Percentiles rank a stretch among this genome's conserved stretches.
Evolutionary conservation across 2,797 vertebrate species (phyloP).

Genomic region (Buceros bicornis): DNA sequence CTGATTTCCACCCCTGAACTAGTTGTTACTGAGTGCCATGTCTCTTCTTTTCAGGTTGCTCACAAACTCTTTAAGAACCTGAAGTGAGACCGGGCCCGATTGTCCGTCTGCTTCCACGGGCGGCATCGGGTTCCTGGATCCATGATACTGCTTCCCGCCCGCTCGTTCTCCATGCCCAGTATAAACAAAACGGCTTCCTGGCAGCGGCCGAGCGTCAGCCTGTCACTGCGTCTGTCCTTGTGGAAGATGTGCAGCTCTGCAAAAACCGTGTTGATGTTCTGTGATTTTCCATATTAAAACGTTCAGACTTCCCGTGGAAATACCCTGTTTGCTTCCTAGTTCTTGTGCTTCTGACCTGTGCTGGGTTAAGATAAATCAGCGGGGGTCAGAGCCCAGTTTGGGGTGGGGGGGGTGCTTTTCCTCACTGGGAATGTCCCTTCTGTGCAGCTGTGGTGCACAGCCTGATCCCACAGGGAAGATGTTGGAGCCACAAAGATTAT

Average conservation of each 20-base stretch:
- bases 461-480: rapidly evolving
- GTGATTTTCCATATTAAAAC: slow-evolving; percentile 66
- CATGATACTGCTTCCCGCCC: background rate
- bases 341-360: background rate
- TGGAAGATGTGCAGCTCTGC: background rate
- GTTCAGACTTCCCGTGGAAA: slow-evolving; percentile 4
- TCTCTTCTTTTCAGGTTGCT: slow-evolving; percentile 75
- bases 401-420: background rate
- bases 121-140: background rate
- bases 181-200: background rate
- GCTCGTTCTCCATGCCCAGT: background rate
- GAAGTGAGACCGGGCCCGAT: slow-evolving; percentile 65
- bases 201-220: rapidly evolving
- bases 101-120: background rate
- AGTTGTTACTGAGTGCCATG: background rate
- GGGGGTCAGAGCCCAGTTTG: background rate
- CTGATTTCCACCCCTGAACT: background rate
- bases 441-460: rapidly evolving
- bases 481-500: background rate
- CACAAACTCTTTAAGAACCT: slow-evolving; percentile 81
- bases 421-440: rapidly evolving
- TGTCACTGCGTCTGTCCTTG: background rate
- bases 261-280: background rate
- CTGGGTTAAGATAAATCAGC: background rate
- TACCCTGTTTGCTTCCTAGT: background rate